Evolutionary conservation across 2,797 vertebrate species (phyloP).

Genomic region (Lagorchestes hirsutus): DNA sequence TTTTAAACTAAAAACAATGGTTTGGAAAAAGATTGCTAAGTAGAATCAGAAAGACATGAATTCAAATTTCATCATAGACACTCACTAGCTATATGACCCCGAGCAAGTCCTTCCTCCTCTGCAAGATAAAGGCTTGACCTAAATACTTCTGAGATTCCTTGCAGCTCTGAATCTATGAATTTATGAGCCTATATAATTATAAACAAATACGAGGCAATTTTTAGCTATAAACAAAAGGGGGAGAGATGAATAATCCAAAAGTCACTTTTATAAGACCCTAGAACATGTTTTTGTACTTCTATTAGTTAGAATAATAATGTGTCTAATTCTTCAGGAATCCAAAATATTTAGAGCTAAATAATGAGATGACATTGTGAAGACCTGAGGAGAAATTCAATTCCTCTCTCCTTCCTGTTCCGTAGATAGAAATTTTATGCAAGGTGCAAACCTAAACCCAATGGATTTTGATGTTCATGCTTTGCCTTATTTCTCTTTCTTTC

Average conservation of each 20-base stretch:
- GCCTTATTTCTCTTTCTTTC: neutral
- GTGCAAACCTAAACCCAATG: neutral
- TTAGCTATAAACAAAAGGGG: neutral
- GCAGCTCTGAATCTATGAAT: neutral
- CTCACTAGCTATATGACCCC: neutral
- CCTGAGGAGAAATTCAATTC: neutral
- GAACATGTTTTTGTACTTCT: neutral
- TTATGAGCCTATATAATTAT: neutral
- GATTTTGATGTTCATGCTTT: neutral
- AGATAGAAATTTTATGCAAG: constrained; percentile 1
- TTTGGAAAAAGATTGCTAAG: neutral
- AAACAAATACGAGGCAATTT: neutral
- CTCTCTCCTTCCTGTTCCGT: neutral
- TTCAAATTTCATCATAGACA: neutral
- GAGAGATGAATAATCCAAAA: neutral
- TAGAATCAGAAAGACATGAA: neutral
- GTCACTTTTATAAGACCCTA: neutral
- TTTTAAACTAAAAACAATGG: constrained; percentile 5
- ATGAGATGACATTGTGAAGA: neutral
- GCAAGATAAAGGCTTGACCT: neutral
- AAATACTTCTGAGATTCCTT: neutral
- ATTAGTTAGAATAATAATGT: neutral
- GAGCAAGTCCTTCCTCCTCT: neutral
- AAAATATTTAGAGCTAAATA: constrained; percentile 23
- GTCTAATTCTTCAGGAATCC: neutral